Evolutionary conservation across 2,888 invertebrate species (phyloP).

Genomic region (Diploptera punctata): DNA sequence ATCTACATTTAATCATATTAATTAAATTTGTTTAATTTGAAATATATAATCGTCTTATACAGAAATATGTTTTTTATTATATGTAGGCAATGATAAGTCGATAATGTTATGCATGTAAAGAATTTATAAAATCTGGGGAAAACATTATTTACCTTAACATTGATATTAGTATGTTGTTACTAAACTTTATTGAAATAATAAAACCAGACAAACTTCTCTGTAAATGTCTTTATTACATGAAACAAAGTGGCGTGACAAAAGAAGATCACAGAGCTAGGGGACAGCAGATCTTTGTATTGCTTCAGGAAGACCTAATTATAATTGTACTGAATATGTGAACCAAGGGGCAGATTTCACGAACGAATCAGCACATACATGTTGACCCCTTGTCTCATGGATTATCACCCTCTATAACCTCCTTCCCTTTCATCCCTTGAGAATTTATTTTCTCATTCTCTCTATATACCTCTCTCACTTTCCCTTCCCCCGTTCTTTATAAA

Average conservation of each 20-base stretch:
- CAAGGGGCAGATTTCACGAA: conserved; percentile 34
- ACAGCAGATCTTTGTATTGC: background rate
- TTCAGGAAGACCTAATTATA: conserved; percentile 3
- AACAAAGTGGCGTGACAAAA: conserved; percentile 17
- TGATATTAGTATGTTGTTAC: no score
- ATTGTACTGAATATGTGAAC: conserved; percentile 22
- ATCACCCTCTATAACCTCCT: conserved; percentile 39
- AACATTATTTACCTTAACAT: no score
- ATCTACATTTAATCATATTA: no score
- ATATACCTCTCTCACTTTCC: background rate
- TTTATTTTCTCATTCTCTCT: no score
- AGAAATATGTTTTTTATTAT: no score
- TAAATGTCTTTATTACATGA: conserved; percentile 2
- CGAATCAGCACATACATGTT: conserved; percentile 25
- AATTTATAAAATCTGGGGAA: no score
- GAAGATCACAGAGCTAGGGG: conserved; percentile 19
- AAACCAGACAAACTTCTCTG: background rate
- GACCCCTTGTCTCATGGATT: conserved; percentile 18
- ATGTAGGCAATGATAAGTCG: no score
- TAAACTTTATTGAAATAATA: no score
- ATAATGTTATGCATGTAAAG: no score
- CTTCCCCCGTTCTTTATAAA: conserved; percentile 37
- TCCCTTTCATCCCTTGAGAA: background rate
- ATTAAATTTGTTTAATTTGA: no score
- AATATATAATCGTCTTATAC: no score